These are phyloP conservation scores for Baryphthengus martii DNA, from an alignment of 2,113 vertebrate genomes.

Conservation along the genomic window DNA sequence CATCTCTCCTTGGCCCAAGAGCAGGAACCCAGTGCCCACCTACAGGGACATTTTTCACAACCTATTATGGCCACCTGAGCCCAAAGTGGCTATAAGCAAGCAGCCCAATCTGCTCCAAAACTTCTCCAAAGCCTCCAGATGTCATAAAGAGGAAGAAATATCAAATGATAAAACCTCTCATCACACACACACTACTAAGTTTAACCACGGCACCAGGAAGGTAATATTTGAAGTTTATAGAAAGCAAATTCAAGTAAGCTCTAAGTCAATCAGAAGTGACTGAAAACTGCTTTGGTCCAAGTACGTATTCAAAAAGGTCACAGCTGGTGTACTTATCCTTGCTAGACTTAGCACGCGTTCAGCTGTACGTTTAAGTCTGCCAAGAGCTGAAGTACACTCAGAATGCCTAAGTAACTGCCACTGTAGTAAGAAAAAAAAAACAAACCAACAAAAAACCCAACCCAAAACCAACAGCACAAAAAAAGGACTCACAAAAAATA, in stretches of 20 bases:
- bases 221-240: slow-evolving; percentile 65
- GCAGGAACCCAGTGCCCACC: not conserved
- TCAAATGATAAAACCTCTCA: not conserved
- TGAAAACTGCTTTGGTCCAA: slow-evolving; percentile 69
- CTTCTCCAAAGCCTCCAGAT: not conserved
- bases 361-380: slow-evolving; percentile 55
- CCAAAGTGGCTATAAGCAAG: accelerated
- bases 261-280: slow-evolving; percentile 72
- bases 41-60: not conserved
- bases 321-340: slow-evolving; percentile 72
- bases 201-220: not conserved
- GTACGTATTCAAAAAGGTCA: slow-evolving; percentile 73
- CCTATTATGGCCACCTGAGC: not conserved
- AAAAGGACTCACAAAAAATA: not conserved
- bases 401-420: slow-evolving; percentile 61
- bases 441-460: not conserved
- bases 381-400: slow-evolving; percentile 45
- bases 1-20: not conserved
- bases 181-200: not conserved
- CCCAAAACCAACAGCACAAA: not conserved
- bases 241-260: slow-evolving; percentile 66
- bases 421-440: slow-evolving; percentile 40
- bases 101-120: not conserved
- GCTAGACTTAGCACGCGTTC: slow-evolving; percentile 62
- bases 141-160: not conserved